Evolutionary conservation across 2,888 invertebrate species (phyloP).

Genomic region (Drosophila prolongata): DNA sequence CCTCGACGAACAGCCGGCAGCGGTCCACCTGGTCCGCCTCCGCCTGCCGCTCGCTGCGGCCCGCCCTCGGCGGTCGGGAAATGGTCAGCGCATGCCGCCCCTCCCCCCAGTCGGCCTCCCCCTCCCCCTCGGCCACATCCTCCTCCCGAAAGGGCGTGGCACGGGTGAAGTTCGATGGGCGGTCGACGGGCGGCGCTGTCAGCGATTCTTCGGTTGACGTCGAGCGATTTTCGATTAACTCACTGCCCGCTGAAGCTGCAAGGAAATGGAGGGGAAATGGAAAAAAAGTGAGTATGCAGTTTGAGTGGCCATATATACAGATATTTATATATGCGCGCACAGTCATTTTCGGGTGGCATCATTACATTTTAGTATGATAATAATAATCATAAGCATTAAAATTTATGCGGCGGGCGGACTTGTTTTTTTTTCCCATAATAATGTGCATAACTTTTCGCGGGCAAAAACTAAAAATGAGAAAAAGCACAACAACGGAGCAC

Average conservation of each 20-base stretch:
- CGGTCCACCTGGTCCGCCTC: conserved; percentile 76
- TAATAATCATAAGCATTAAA: conserved; percentile 61
- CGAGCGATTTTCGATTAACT: conserved; percentile 18
- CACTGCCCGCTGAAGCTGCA: conserved; percentile 25
- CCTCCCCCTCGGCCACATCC: conserved; percentile 25
- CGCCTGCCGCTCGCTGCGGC: conserved; percentile 64
- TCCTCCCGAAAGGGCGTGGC: conserved; percentile 16
- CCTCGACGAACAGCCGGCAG: conserved; percentile 87
- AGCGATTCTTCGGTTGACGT: conserved; percentile 2
- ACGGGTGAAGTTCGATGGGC: background rate
- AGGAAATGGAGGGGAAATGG: conserved; percentile 33
- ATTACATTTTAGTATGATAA: conserved; percentile 53
- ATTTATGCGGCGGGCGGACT: conserved; percentile 52
- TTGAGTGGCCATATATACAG: background rate
- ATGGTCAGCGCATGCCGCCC: conserved; percentile 37
- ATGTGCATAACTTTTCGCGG: conserved; percentile 64
- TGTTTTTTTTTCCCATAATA: conserved; percentile 46
- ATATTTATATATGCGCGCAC: background rate
- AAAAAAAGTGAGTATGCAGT: conserved; percentile 13
- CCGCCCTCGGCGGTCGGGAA: conserved; percentile 34
- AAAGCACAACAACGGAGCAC: conserved; percentile 1
- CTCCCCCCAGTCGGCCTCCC: background rate
- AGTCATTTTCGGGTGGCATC: conserved; percentile 7
- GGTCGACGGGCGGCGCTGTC: background rate
- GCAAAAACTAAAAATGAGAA: conserved; percentile 20